These are phyloP conservation scores for Polietes domitor DNA, from an alignment of 2,888 invertebrate species.

Conservation along the genomic window DNA sequence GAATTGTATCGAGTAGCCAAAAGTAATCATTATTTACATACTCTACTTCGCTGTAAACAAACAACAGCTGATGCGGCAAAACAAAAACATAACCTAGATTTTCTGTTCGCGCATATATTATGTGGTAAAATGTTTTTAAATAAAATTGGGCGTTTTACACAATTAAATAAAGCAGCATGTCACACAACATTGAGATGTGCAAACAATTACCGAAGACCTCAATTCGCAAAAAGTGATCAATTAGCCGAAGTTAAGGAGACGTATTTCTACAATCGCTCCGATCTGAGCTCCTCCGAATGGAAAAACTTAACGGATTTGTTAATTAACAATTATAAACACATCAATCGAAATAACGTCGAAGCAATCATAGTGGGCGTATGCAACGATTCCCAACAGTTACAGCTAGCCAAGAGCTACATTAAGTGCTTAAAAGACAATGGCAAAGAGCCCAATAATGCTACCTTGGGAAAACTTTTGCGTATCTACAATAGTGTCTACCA, in stretches of 20 bases:
- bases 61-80: conserved; percentile 36
- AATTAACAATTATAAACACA: conserved; percentile 71
- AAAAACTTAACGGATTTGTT: conserved; percentile 70
- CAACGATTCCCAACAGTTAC: conserved; percentile 79
- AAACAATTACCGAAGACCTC: conserved; percentile 69
- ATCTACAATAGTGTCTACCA: conserved; percentile 81
- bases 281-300: conserved; percentile 73
- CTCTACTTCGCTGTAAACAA: conserved; percentile 28
- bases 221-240: conserved; percentile 67
- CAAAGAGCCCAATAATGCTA: conserved; percentile 83
- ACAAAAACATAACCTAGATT: conserved; percentile 32
- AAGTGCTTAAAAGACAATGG: conserved; percentile 82
- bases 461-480: conserved; percentile 83
- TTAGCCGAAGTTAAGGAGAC: conserved; percentile 71
- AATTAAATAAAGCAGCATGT: conserved; percentile 5
- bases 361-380: conserved; percentile 83
- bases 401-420: conserved; percentile 83
- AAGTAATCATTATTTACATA: no score
- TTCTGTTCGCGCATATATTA: neutral
- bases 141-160: conserved; percentile 18
- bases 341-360: conserved; percentile 82
- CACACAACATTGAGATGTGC: neutral
- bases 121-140: conserved; percentile 33
- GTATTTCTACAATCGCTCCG: conserved; percentile 65
- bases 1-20: no score